Base-by-base conservation (phyloP, 2,888 invertebrate genomes). In the Chaitophorus viminalis region DNA sequence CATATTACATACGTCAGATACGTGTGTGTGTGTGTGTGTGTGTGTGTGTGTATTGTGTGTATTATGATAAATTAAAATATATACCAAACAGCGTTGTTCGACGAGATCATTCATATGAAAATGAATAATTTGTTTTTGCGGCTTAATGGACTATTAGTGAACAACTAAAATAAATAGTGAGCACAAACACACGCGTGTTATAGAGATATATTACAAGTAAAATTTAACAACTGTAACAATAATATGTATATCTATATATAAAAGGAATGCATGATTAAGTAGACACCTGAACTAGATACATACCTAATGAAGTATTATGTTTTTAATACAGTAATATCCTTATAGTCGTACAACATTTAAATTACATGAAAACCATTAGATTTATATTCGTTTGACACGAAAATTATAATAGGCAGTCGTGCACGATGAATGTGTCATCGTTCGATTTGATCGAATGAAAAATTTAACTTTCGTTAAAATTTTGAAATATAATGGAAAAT, bases 291-390 rank as follows among this genome's bases (percentile, higher is more conserved):
- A 77, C 76, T 77, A 52, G 52, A 52, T 77, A 77, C 76, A 77
- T 77, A 60, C 25, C 60, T 60, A 77, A 77, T 77, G 76, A 77
- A 29, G 76, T 52, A 52, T 76, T 76, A 77, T 77, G 25, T 60
- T 60, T 46, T 25, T 33, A 60, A 33, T 33, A 33, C 33, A 0
- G 54, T 11, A 14, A n/a, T 17, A 75, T 33, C 60, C 25, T 25
- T 36, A 33, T 25, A 14, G 54, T 25, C 60, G 60, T 33, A 60
- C 77, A 1, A 33, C 33, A 21, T 77, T 11, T 33, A 60, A 5
- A 11, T 76, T 46, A 4, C 25, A 6, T 14, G 60, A 78, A 60
- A 46, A 46, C 11, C 4, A 54, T 77, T 21, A 31, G 54, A 31
- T 77, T 54, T 46, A 31, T 31, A 29, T 31, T 31, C 21, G 77